phyloP scores from a whole-genome alignment of 2,113 vertebrate genomes.

The Sylvietta virens region DNA sequence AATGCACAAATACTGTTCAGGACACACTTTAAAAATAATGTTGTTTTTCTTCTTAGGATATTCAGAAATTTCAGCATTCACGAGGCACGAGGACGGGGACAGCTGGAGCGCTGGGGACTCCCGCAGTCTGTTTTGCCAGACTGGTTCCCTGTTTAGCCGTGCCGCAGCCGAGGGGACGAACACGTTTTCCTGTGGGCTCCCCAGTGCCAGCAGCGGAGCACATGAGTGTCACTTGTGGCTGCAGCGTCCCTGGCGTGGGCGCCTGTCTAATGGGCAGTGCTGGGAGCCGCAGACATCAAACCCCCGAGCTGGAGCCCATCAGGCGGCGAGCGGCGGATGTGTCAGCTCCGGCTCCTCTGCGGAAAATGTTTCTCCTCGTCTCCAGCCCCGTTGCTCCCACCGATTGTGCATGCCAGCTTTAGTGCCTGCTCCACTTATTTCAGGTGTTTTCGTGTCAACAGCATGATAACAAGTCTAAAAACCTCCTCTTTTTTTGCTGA shows the following conservation, averaged over 20 bases:
- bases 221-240: slow-evolving; percentile 52
- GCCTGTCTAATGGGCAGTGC: slow-evolving; percentile 40
- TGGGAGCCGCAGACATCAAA: slow-evolving; percentile 48
- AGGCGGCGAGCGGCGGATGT: neutral
- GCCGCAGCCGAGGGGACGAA: neutral
- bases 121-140: neutral
- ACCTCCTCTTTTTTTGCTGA: neutral
- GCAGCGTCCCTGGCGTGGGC: neutral
- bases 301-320: slow-evolving; percentile 46
- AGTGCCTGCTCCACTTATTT: slow-evolving; percentile 42
- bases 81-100: neutral
- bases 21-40: neutral
- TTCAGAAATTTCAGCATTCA: neutral
- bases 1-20: neutral
- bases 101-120: neutral
- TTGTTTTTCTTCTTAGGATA: neutral
- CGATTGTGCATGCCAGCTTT: slow-evolving; percentile 2
- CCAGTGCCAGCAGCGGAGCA: slow-evolving; percentile 4
- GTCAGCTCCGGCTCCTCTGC: slow-evolving; percentile 31
- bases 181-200: slow-evolving; percentile 1
- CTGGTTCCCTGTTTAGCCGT: neutral
- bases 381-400: neutral
- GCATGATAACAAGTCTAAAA: neutral
- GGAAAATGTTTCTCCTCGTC: slow-evolving; percentile 20
- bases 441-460: slow-evolving; percentile 15